Evolutionary conservation across 2,113 vertebrate genomes (phyloP), one percentile per base, ranked within the genome.

Genomic region (Hydrolagus affinis): DNA sequence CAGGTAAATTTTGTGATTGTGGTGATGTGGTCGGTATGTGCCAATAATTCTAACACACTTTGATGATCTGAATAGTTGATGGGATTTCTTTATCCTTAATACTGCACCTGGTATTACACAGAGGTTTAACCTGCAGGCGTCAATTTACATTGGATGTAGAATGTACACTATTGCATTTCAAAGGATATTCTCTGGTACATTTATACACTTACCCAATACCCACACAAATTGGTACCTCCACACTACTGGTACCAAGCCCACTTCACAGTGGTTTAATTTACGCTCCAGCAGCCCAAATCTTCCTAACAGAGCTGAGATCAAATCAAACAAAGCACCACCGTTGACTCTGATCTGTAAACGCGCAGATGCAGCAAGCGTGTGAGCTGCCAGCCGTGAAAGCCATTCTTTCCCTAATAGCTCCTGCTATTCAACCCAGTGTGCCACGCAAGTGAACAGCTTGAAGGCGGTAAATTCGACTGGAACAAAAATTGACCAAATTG

Each of bases 191-290:
- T 60, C 44, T 21, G 44, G 44, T 44, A 44, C 75, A 77, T 60
- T 44, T n/a, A 77, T n/a, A 56, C 75, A 62, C 75, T 78, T 78
- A 62, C 44, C 44, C 44, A 60, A 59, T 60, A n/a, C 60, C 21
- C 75, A 23, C 56, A 78, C 25, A 60, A n/a, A 78, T 78, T 78
- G 21, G 21, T 14, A 78, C 25, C 71, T 15, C 28, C 15, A 73
- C 32, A 11, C 30, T 25, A 8, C 17, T 30, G 23, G 71, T 73
- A 56, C 60, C 56, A 11, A 78, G 25, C 6, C 17, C 57, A 78
- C 57, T 78, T 77, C 44, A 60, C 21, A 59, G 57, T 62, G 76
- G 57, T 62, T 78, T 78, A 62, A 62, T 62, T 80, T 80, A 57
- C 25, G 28, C 57, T 80, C 76, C 44, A 64, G 23, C 76, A 80